phyloP scores from a whole-genome alignment of 2,888 invertebrate genomes.

The Antheraea yamamai region DNA sequence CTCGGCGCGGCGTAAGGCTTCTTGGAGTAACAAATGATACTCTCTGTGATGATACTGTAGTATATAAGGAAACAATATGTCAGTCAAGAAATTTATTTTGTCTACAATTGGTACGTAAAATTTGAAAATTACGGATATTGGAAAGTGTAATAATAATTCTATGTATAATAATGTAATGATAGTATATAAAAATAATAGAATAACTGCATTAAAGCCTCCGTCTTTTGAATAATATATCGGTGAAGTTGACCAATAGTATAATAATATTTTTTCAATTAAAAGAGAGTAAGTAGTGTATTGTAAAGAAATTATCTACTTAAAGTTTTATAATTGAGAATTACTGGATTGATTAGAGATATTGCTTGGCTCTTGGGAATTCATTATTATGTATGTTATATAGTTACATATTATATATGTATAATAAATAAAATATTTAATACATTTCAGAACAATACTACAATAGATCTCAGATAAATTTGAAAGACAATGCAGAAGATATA shows the following conservation, averaged over 20 bases:
- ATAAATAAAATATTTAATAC: background rate
- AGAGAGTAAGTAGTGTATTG: background rate
- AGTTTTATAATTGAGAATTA: background rate
- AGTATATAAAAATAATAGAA: background rate
- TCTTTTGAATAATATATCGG: background rate
- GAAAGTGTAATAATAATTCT: no score
- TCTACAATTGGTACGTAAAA: conserved; percentile 28
- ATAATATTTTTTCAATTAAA: background rate
- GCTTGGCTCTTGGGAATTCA: no score
- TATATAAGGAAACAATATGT: background rate
- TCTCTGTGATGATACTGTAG: background rate
- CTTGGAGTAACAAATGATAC: background rate
- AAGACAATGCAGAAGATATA: conserved; percentile 53
- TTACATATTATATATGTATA: background rate
- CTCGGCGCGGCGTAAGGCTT: no score
- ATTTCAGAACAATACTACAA: conserved; percentile 65
- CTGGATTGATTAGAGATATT: no score
- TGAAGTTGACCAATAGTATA: background rate
- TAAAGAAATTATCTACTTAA: background rate
- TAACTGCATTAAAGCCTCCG: background rate
- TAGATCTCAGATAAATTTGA: conserved; percentile 42
- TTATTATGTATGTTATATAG: no score
- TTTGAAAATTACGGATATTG: background rate
- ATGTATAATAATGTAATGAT: no score
- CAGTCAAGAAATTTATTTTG: conserved; percentile 18